Evolutionary conservation across 35 echinoderm and acorn worm species (phyloP).

Genomic region (Lytechinus pictus): DNA sequence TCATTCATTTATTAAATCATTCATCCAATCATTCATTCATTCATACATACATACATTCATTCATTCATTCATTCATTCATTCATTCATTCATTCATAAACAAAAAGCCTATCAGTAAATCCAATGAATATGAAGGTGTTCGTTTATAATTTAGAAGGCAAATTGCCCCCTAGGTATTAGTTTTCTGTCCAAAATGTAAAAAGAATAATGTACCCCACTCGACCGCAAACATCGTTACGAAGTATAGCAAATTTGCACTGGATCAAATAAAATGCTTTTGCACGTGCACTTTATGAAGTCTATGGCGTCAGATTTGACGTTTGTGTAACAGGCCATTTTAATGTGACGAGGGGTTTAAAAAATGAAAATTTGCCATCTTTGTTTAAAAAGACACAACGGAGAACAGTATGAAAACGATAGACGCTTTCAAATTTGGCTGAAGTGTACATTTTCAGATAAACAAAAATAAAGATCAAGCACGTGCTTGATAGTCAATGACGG

Average conservation of each 20-base stretch:
- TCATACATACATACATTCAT: too few species aligned
- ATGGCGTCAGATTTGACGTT: background rate
- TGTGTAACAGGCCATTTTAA: background rate
- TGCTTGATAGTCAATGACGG: background rate
- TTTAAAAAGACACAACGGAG: background rate
- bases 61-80: too few species aligned
- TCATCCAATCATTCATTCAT: too few species aligned
- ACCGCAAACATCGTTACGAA: background rate
- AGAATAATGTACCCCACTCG: background rate
- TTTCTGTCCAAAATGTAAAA: background rate
- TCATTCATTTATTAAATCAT: too few species aligned
- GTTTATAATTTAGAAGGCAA: background rate
- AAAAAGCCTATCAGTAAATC: too few species aligned
- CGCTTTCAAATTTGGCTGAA: background rate
- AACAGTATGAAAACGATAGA: background rate
- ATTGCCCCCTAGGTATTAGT: background rate
- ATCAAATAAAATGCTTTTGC: background rate
- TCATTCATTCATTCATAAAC: too few species aligned
- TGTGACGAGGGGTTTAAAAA: background rate
- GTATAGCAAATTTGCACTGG: conserved; percentile 8
- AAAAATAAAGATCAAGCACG: background rate
- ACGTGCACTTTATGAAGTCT: background rate
- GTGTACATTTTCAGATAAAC: background rate
- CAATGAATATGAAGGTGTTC: too few species aligned
- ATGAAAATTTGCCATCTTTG: background rate